A percentile compares a stretch with the other conserved stretches of the same genome.
Conservation (phyloP, 2,113 vertebrate species). For the Galeopterus variegatus region DNA sequence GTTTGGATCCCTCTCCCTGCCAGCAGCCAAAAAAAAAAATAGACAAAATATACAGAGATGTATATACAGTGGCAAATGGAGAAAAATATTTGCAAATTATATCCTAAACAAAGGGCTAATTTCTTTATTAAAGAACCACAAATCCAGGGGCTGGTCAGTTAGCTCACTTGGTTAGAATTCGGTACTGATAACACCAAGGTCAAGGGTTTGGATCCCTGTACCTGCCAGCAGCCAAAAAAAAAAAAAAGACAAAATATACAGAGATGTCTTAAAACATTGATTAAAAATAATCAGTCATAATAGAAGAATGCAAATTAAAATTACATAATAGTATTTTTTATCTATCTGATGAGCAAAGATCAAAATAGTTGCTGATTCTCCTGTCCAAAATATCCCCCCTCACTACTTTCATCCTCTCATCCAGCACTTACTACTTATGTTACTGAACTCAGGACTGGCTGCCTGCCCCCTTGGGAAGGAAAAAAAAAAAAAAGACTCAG, state of each 20-base stretch:
- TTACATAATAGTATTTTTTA: background rate
- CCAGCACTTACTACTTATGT: background rate
- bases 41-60: background rate
- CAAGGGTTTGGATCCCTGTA: too few species aligned
- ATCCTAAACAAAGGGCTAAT: too few species aligned
- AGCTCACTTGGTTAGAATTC: too few species aligned
- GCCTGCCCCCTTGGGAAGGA: too few species aligned
- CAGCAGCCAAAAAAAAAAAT: too few species aligned
- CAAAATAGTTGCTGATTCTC: background rate
- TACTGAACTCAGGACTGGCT: too few species aligned
- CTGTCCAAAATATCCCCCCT: background rate
- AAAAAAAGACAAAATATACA: too few species aligned
- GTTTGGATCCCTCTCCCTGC: too few species aligned
- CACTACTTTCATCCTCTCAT: background rate
- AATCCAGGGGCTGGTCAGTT: background rate
- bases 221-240: too few species aligned
- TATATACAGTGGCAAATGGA: background rate
- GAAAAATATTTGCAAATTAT: too few species aligned
- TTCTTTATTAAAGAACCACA: background rate
- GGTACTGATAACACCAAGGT: too few species aligned
- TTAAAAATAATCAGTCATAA: background rate
- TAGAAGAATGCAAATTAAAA: background rate
- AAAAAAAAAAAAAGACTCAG: too few species aligned
- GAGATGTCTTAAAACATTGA: background rate
- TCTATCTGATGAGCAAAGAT: background rate